Base-by-base conservation (phyloP, 2,113 vertebrate species). In the Ascaphus truei region DNA sequence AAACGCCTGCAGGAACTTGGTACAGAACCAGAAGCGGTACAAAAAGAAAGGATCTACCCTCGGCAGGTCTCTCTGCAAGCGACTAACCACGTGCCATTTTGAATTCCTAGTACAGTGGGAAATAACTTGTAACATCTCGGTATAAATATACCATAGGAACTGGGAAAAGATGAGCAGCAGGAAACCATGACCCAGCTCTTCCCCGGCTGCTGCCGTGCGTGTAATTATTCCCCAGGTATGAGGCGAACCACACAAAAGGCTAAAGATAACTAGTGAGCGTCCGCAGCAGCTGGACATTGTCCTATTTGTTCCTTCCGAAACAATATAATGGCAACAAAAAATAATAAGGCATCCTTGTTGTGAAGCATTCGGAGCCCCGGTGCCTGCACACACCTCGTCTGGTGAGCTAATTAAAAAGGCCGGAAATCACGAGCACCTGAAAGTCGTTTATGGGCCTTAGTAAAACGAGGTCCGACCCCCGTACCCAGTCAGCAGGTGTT, bases 141-240 rank as follows among this genome's bases (percentile, higher is more conserved):
- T n/a, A n/a, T n/a, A n/a, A n/a, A n/a, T n/a, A n/a, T n/a, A n/a
- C n/a, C n/a, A n/a, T n/a, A n/a, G n/a, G n/a, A n/a, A n/a, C n/a
- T n/a, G n/a, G 50, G 50, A 43, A 67, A 57, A 43, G 64, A 67
- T 67, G 64, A 67, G 36, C 51, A 7, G 6, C 29, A 57, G 65
- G 65, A 68, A 58, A 16, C 26, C 3, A 8, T n/a, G 5, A 7
- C 62, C 23, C 20, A 39, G 62, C 39, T 53, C 15, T 65, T n/a
- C 22, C 7, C 5, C 50, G 37, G 13, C 37, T 41, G 37, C 66
- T 68, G 59, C 55, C 66, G n/a, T n/a, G n/a, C n/a, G 25, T 25
- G 33, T 5, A 47, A 30, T 45, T 16, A 27, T 57, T 50, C 27
- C 50, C 8, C 66, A 60, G 66, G 55, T 60, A 68, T 7, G 25